phyloP scores from a whole-genome alignment of 2,113 vertebrate genomes.

The Eira barbara region DNA sequence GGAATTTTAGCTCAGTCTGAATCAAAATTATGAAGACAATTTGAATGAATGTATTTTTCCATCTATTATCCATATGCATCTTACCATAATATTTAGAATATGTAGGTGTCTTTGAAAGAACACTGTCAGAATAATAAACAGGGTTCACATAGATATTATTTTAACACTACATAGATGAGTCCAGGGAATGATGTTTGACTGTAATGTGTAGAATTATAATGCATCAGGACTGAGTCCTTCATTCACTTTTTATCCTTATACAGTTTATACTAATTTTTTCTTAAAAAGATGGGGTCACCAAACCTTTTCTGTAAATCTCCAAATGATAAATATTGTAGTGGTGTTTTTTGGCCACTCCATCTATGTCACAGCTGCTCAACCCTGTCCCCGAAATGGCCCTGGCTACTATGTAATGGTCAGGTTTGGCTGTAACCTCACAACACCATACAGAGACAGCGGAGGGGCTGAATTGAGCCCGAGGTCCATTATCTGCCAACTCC shows the following conservation, averaged over 20 bases:
- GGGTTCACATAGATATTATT: background rate
- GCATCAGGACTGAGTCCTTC: background rate
- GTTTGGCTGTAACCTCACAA: background rate
- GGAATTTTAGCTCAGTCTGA: slow-evolving; percentile 41
- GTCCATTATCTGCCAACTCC: background rate
- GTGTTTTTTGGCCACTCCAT: background rate
- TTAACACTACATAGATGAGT: background rate
- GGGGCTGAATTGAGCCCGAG: background rate
- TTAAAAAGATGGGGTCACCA: background rate
- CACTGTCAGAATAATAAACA: background rate
- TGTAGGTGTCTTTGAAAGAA: background rate
- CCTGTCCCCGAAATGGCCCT: background rate
- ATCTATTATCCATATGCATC: background rate
- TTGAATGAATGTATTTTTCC: slow-evolving; percentile 43
- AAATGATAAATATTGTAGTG: background rate
- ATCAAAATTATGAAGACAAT: slow-evolving; percentile 47
- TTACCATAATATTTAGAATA: slow-evolving; percentile 41
- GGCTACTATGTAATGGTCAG: rapidly evolving
- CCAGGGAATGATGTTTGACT: background rate
- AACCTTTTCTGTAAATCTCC: background rate
- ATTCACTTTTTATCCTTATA: background rate
- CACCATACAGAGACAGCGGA: background rate
- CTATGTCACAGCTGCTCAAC: background rate
- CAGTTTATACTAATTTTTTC: background rate
- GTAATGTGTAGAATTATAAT: background rate